These are phyloP conservation scores for Pseudocheirus occidentalis DNA, from an alignment of 2,797 vertebrate genomes.

Conservation along the genomic window DNA sequence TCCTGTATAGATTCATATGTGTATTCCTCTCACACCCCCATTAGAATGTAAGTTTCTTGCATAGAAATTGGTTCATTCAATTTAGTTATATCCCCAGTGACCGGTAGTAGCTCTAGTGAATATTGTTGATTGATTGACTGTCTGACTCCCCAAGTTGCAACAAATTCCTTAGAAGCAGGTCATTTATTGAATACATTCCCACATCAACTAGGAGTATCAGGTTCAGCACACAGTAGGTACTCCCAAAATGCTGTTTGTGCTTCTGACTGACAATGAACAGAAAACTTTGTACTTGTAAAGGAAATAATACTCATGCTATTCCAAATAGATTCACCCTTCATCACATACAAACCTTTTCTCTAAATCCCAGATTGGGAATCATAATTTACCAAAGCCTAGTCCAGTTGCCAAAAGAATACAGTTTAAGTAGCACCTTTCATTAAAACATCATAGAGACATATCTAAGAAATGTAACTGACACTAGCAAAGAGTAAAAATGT, in stretches of 20 bases:
- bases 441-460: conserved; percentile 65
- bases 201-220: background rate
- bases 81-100: background rate
- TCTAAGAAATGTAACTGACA: conserved; percentile 62
- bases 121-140: conserved; percentile 22
- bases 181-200: conserved; percentile 18
- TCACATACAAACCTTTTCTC: conserved; percentile 48
- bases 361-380: conserved; percentile 66
- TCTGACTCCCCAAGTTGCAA: conserved; percentile 23
- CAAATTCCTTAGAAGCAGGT: conserved; percentile 10
- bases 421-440: conserved; percentile 74
- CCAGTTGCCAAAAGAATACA: conserved; percentile 74
- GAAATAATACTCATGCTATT: conserved; percentile 62
- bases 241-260: conserved; percentile 49
- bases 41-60: background rate
- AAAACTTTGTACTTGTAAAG: conserved; percentile 34
- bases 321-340: background rate
- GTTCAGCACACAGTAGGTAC: conserved; percentile 3
- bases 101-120: background rate
- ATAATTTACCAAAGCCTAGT: conserved; percentile 57
- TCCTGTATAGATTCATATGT: background rate
- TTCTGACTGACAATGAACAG: conserved; percentile 37
- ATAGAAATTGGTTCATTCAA: conserved; percentile 1
- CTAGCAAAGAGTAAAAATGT: conserved; percentile 45
- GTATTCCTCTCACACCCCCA: background rate